Percentiles rank a stretch among this genome's conserved stretches.
Conservation (phyloP, 2,797 vertebrate genomes). For the Cossypha caffra region DNA sequence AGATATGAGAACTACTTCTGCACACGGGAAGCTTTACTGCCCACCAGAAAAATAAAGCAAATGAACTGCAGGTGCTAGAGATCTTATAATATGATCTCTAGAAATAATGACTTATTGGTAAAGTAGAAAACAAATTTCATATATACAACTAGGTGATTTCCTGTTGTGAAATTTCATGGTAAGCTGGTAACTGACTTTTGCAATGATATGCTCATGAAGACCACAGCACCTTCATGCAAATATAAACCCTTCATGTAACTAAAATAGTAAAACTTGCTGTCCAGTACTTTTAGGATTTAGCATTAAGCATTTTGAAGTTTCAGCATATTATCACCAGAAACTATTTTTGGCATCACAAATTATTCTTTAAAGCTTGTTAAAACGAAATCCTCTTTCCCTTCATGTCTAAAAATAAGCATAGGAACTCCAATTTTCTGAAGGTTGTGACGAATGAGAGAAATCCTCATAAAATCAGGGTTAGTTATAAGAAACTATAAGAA, state of each 20-base stretch:
- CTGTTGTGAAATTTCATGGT: not conserved
- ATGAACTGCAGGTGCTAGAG: not conserved
- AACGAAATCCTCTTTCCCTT: conserved; percentile 45
- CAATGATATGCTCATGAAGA: not conserved
- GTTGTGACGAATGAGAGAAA: not conserved
- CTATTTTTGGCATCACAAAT: not conserved
- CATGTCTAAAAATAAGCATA: conserved; percentile 35
- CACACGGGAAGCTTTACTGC: not conserved
- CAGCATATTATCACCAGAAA: conserved; percentile 4
- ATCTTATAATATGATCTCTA: not conserved
- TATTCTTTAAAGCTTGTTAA: conserved; percentile 38
- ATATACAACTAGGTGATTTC: not conserved
- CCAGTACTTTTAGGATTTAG: conserved; percentile 14
- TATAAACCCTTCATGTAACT: not conserved
- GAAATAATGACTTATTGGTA: not conserved
- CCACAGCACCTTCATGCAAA: not conserved
- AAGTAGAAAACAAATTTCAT: not conserved
- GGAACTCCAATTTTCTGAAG: conserved; percentile 18
- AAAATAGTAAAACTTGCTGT: not conserved
- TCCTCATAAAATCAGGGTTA: not conserved
- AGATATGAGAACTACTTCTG: not conserved
- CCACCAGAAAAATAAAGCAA: not conserved
- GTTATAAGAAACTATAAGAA: not conserved
- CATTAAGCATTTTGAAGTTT: conserved; percentile 33
- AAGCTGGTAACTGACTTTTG: not conserved